Base-by-base conservation (phyloP, 2,888 invertebrate genomes). In the Psococerastis gibbosa region DNA sequence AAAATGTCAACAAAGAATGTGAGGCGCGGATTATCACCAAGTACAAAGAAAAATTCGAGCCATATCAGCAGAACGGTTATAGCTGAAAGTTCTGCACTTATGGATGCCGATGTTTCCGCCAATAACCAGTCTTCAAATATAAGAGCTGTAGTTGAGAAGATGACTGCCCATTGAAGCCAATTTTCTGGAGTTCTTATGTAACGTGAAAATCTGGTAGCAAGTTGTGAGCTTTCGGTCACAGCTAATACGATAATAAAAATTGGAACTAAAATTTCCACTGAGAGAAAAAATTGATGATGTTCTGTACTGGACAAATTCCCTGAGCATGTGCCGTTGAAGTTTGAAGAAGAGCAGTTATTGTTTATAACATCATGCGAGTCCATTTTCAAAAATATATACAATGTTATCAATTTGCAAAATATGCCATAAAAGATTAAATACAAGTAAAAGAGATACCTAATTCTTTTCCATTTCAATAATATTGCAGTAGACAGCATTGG, bases 1-100 rank as follows among this genome's bases (percentile, higher is more conserved):
- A 87, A 64, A 81, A 87, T 87, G 16, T 82, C 78, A 52, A 87
- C 80, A 52, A 82, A 76, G 8, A 81, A 84, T 2, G 84, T 81
- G 50, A 84, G 65, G 5, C 71, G 69, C 0, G 85, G 85, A 57
- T 82, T 75, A 48, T 82, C 79, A 1, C 85, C 83, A 32, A 85
- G 75, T 2, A 85, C 65, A 23, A 84, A 61, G 5, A 85, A 75
- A 42, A 85, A 60, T 58, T 84, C 83, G 50, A 78, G 70, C 35
- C 84, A 78, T 2, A 81, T 77, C 38, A 84, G 57, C 20, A 87
- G 60, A 49, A 84, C 78, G 1, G 78, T 75, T 17, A 80, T 60
- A 0, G 84, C 78, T 1, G 79, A 75, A 9, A 27, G 6, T 6
- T 27, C 27, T 6, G 6, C 11, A 27, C 27, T 9, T 9, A 9